phyloP scores from a whole-genome alignment of 2,888 invertebrate genomes.

The Pimpla rufipes region DNA sequence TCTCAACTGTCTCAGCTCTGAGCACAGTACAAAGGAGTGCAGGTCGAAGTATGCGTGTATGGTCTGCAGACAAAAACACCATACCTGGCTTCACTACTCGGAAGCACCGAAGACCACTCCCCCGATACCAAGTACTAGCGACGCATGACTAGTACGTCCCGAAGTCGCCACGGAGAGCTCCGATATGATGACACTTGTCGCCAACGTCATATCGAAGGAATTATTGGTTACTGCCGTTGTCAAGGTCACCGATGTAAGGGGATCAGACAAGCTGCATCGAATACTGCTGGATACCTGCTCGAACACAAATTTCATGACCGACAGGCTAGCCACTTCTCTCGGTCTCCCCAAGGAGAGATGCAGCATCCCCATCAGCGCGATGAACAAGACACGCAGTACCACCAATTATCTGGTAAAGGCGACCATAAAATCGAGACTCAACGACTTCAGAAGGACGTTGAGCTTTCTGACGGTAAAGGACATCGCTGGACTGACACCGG shows the following conservation, averaged over 20 bases:
- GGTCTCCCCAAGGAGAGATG: too few relatives aligned
- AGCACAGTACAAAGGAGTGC: too few relatives aligned
- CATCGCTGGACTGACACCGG: too few relatives aligned
- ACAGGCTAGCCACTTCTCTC: background rate
- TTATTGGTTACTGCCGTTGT: slow-evolving; percentile 16
- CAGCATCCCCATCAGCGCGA: background rate
- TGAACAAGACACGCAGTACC: background rate
- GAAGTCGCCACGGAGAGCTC: background rate
- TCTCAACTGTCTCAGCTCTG: too few relatives aligned
- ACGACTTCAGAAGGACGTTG: slow-evolving; percentile 20
- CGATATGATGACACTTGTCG: slow-evolving; percentile 16
- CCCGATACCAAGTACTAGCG: background rate
- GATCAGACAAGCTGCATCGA: background rate
- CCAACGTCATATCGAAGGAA: slow-evolving; percentile 21
- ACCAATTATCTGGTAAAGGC: too few relatives aligned
- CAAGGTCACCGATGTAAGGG: too few relatives aligned
- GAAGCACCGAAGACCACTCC: slow-evolving; percentile 4
- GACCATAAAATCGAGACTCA: slow-evolving; percentile 31
- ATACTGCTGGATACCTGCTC: slow-evolving; percentile 35
- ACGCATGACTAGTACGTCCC: background rate
- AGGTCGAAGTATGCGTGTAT: too few relatives aligned
- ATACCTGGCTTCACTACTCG: too few relatives aligned
- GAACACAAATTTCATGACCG: slow-evolving; percentile 32
- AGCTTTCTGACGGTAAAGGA: slow-evolving; percentile 36
- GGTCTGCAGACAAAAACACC: too few relatives aligned